Conservation (phyloP, 2,113 vertebrate genomes). For the Lampris megalopsis region DNA sequence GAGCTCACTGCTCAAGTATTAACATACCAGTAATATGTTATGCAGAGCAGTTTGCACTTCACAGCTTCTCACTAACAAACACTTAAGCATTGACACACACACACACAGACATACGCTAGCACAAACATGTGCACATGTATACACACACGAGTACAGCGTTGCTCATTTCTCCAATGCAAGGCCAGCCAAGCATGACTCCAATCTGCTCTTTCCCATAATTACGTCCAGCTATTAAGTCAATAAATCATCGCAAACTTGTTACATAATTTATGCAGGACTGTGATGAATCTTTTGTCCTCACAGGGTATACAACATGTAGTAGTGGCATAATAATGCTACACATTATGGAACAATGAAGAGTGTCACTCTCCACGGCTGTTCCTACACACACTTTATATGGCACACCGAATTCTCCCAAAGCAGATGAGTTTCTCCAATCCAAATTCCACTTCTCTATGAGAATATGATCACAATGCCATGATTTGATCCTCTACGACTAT, state of each 20-base stretch:
- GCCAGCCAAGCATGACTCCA: constrained; percentile 65
- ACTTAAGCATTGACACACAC: constrained; percentile 7
- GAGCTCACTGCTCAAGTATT: constrained; percentile 62
- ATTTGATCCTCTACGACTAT: constrained; percentile 23
- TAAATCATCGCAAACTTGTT: constrained; percentile 79
- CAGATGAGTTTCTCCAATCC: constrained; percentile 40
- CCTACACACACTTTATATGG: constrained; percentile 11
- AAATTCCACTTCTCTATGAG: constrained; percentile 20
- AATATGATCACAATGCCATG: constrained; percentile 42
- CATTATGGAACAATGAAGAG: constrained; percentile 42
- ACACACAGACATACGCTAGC: constrained; percentile 7
- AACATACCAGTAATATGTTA: constrained; percentile 59
- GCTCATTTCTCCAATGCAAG: constrained; percentile 73
- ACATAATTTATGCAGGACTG: constrained; percentile 71
- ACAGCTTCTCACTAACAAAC: constrained; percentile 13
- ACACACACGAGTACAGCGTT: constrained; percentile 41
- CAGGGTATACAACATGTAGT: constrained; percentile 40
- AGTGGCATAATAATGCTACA: constrained; percentile 28
- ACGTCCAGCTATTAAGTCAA: constrained; percentile 78
- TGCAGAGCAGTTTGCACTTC: constrained; percentile 42
- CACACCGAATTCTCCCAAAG: constrained; percentile 56
- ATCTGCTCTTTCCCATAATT: constrained; percentile 77
- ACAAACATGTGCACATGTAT: constrained; percentile 26
- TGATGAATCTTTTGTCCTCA: constrained; percentile 77
- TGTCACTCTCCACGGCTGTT: constrained; percentile 45